Percentiles rank a stretch among this genome's conserved stretches.
These are phyloP conservation scores for Leuctra nigra DNA, from an alignment of 2,888 invertebrate genomes.

Conservation along the genomic window DNA sequence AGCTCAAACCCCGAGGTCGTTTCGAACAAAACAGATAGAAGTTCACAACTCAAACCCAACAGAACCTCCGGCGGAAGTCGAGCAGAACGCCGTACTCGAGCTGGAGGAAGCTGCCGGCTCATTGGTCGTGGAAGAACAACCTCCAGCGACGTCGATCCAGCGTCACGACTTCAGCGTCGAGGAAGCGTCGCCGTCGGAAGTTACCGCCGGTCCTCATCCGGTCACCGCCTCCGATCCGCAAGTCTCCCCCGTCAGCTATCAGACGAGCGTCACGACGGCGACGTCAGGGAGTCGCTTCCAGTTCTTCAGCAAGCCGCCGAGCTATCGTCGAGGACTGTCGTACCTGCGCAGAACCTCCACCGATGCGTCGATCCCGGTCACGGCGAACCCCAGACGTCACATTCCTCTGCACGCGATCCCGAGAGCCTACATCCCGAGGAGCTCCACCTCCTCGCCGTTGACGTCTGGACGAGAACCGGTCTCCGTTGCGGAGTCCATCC, in stretches of 20 bases:
- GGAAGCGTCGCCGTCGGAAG: constrained; percentile 28
- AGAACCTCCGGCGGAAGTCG: background rate
- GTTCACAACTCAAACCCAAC: background rate
- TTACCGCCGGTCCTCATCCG: constrained; percentile 4
- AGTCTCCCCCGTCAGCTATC: constrained; percentile 28
- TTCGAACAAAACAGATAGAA: background rate
- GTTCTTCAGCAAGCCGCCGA: constrained; percentile 29
- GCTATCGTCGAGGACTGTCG: constrained; percentile 24
- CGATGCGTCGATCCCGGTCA: constrained; percentile 42
- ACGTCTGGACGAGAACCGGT: background rate
- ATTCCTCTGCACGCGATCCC: background rate
- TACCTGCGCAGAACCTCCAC: constrained; percentile 42
- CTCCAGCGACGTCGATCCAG: constrained; percentile 28
- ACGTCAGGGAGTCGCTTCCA: constrained; percentile 30
- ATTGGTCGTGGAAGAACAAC: constrained; percentile 26
- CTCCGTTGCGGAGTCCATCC: constrained; percentile 11
- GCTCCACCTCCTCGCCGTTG: background rate
- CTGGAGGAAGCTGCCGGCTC: background rate
- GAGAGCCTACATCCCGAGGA: background rate
- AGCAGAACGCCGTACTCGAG: background rate
- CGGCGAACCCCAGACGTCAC: constrained; percentile 44
- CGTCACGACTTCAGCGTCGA: constrained; percentile 32
- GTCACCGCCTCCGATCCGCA: constrained; percentile 14
- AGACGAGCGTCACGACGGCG: constrained; percentile 29
- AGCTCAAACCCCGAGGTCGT: constrained; percentile 29